Conservation (phyloP, 1,140 invertebrate species). For the Diplogasteroides magnus region DNA sequence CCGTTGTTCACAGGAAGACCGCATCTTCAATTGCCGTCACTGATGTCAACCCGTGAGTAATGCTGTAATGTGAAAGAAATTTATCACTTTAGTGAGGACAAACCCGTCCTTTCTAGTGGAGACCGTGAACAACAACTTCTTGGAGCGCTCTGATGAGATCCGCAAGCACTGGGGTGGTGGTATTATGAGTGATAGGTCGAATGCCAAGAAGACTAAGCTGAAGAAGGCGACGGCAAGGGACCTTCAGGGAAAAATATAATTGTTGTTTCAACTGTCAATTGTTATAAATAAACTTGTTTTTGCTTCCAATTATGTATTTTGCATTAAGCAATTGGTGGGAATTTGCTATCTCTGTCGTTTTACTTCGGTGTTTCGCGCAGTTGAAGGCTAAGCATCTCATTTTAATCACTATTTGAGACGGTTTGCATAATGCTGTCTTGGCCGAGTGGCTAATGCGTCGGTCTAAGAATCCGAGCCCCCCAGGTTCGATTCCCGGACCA, state of each 20-base stretch:
- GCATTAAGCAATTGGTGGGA: too few relatives aligned
- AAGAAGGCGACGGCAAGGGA: conserved; percentile 91
- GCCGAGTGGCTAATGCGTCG: too few relatives aligned
- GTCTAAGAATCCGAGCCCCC: too few relatives aligned
- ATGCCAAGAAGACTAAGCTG: conserved; percentile 84
- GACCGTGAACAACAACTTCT: conserved; percentile 93
- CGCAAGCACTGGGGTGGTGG: conserved; percentile 97
- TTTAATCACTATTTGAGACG: too few relatives aligned
- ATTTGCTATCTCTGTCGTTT: too few relatives aligned
- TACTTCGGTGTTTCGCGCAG: too few relatives aligned
- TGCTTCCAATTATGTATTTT: not conserved
- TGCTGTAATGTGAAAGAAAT: conserved; percentile 12
- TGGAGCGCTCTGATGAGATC: conserved; percentile 93
- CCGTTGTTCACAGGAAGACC: conserved; percentile 84
- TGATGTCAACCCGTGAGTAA: conserved; percentile 65
- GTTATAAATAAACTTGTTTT: too few relatives aligned
- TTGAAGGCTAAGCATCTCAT: too few relatives aligned
- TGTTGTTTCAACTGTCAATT: too few relatives aligned
- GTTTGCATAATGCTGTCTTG: too few relatives aligned
- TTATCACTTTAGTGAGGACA: conserved; percentile 64
- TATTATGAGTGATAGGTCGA: conserved; percentile 84
- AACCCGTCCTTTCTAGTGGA: conserved; percentile 84
- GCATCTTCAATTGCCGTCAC: conserved; percentile 78
- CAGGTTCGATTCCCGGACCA: too few relatives aligned
- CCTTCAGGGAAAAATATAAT: too few relatives aligned